Evolutionary conservation across 2,113 vertebrate species (phyloP).

Genomic region (Hippotragus niger): DNA sequence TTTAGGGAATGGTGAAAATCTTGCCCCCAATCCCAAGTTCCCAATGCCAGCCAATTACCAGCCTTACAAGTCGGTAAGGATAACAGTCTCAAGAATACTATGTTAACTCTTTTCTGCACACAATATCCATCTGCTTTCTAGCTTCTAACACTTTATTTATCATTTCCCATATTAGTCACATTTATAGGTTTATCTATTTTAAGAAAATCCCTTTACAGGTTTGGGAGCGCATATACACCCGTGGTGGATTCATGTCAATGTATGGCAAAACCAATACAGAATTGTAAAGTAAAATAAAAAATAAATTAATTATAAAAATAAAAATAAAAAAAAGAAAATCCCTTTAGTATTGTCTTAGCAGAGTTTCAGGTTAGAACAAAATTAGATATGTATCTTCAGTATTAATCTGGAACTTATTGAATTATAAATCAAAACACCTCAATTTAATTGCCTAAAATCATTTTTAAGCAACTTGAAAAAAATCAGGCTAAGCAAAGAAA

Average conservation of each 20-base stretch:
- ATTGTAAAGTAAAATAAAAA: too few relatives aligned
- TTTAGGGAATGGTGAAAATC: background rate
- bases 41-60: background rate
- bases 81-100: background rate
- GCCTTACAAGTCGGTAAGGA: background rate
- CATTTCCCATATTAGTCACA: constrained; percentile 12
- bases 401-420: constrained; percentile 3
- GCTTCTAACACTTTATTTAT: background rate
- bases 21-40: background rate
- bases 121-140: background rate
- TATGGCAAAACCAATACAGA: too few relatives aligned
- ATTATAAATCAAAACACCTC: background rate
- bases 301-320: too few relatives aligned
- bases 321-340: too few relatives aligned
- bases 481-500: background rate
- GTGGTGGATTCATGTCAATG: too few relatives aligned
- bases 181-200: background rate
- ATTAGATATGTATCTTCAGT: background rate
- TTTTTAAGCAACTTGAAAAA: constrained; percentile 37
- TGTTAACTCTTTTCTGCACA: background rate
- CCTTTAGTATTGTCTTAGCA: background rate
- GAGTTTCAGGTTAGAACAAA: constrained; percentile 31
- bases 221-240: too few relatives aligned
- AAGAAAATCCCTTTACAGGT: constrained; percentile 3
- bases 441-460: constrained; percentile 19